A percentile compares a stretch with the other conserved stretches of the same genome.
Conservation (phyloP, 2,113 vertebrate genomes). For the Oreochromis niloticus region DNA sequence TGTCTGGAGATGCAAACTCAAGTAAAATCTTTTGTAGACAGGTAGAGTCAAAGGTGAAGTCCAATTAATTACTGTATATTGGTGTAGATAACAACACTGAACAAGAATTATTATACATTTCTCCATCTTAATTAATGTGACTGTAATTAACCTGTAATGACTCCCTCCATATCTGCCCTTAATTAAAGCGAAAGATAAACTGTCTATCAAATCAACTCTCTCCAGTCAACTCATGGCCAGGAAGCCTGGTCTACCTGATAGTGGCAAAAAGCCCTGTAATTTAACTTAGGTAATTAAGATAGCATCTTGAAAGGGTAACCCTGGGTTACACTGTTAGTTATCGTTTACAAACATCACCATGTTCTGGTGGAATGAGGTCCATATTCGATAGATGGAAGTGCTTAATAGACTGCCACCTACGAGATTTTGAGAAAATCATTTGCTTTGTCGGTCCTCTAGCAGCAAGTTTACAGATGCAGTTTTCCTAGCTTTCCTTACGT, state of each 20-base stretch:
- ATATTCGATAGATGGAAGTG: background rate
- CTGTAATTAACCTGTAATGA: slow-evolving; percentile 47
- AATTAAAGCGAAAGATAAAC: slow-evolving; percentile 60
- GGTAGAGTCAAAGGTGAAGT: slow-evolving; percentile 57
- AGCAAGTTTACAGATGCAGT: background rate
- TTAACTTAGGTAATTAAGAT: slow-evolving; percentile 36
- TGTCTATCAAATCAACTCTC: slow-evolving; percentile 30
- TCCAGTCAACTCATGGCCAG: background rate
- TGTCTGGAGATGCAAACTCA: slow-evolving; percentile 25
- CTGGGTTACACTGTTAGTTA: background rate
- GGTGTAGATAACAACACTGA: slow-evolving; percentile 20
- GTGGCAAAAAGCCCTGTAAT: background rate
- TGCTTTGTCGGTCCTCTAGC: background rate
- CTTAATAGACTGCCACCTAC: background rate
- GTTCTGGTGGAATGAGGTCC: background rate
- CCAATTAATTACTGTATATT: slow-evolving; percentile 44
- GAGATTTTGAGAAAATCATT: background rate
- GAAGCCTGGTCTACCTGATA: slow-evolving; percentile 9
- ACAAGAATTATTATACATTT: slow-evolving; percentile 34
- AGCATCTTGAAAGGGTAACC: slow-evolving; percentile 10
- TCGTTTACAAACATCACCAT: background rate
- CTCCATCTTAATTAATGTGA: slow-evolving; percentile 53
- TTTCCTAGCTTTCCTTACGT: background rate
- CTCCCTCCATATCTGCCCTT: slow-evolving; percentile 29
- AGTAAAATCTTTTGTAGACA: slow-evolving; percentile 41